Evolutionary conservation across 2,888 invertebrate species (phyloP), one percentile per base, ranked within the genome.

Genomic region (Erannis defoliaria): DNA sequence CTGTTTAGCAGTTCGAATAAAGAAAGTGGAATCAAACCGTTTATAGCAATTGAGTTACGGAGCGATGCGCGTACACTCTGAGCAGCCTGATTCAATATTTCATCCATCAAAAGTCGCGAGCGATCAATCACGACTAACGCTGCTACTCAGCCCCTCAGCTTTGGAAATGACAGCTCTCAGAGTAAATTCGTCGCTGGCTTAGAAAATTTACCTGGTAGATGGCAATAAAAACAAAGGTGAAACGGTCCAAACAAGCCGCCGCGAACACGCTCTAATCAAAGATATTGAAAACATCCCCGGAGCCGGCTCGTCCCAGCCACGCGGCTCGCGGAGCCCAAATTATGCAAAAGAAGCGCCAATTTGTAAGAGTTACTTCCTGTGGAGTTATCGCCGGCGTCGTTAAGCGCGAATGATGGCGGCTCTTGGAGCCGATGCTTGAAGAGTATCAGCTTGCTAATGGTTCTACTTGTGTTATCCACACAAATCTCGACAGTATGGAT

Each of bases 311-410:
- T 50, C 35, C 40, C 14, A 6, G 9, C n/a, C 19, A 1, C 10
- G 10, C 23, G 3, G 23, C 23, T 2, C n/a, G n/a, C n/a, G n/a
- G n/a, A n/a, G n/a, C n/a, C n/a, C n/a, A n/a, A 55, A 49, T 55
- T 55, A 61, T 55, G 61, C n/a, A 51, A 55, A 61, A 51, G 55
- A 51, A 55, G 45, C 55, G 61, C 50, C 61, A 46, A 61, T 61
- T 55, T 61, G 50, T 61, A 45, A 51, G 50, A 55, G 49, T 33
- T 19, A 49, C 42, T 16, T 45, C 29, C 29, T 23, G 43, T 14
- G 23, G 21, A 43, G 43, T 5, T 45, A 45, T 26, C 45, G 29
- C n/a, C 42, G 59, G 35, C n/a, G 33, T 14, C 54, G 54, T 10
- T 60, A 49, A 49, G 42, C 35, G 40, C 43, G 40, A 54, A 40